These are phyloP conservation scores for Tortrix viridana DNA, from an alignment of 2,888 invertebrate species.

Conservation along the genomic window DNA sequence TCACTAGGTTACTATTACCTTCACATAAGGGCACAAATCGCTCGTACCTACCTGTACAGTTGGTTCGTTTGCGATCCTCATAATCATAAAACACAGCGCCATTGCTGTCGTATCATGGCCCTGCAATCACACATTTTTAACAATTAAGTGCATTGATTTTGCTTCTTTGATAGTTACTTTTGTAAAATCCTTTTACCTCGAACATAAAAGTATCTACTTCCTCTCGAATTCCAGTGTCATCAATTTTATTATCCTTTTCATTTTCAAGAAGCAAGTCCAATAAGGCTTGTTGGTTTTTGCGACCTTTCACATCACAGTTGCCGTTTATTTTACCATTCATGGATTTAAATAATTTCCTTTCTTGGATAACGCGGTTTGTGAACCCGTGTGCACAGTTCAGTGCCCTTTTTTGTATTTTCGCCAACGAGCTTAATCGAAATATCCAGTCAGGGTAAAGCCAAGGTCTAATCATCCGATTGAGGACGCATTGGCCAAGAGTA, in stretches of 20 bases:
- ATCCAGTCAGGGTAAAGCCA: conserved; percentile 77
- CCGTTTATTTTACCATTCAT: conserved; percentile 20
- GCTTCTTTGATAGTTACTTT: too few relatives aligned
- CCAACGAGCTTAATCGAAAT: conserved; percentile 64
- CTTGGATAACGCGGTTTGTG: conserved; percentile 71
- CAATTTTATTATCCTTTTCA: conserved; percentile 75
- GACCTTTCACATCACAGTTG: conserved; percentile 46
- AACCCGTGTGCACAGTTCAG: conserved; percentile 73
- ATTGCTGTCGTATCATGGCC: conserved; percentile 78
- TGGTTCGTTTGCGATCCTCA: conserved; percentile 72
- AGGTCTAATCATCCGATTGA: conserved; percentile 57
- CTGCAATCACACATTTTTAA: conserved; percentile 49
- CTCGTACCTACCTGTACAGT: conserved; percentile 60
- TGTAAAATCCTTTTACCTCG: conserved; percentile 65
- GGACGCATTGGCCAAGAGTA: conserved; percentile 44
- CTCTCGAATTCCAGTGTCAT: conserved; percentile 83
- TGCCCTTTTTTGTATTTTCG: conserved; percentile 66
- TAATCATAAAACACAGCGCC: conserved; percentile 61
- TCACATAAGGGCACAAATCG: neutral
- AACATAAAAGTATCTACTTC: conserved; percentile 88
- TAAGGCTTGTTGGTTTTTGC: conserved; percentile 79
- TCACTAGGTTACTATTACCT: too few relatives aligned
- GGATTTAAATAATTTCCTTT: conserved; percentile 39
- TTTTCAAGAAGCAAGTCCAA: conserved; percentile 84
- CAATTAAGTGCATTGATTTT: too few relatives aligned